Percentiles rank a stretch among this genome's conserved stretches.
Evolutionary conservation across 2,113 vertebrate species (phyloP).

Genomic region (Limnothrissa miodon): DNA sequence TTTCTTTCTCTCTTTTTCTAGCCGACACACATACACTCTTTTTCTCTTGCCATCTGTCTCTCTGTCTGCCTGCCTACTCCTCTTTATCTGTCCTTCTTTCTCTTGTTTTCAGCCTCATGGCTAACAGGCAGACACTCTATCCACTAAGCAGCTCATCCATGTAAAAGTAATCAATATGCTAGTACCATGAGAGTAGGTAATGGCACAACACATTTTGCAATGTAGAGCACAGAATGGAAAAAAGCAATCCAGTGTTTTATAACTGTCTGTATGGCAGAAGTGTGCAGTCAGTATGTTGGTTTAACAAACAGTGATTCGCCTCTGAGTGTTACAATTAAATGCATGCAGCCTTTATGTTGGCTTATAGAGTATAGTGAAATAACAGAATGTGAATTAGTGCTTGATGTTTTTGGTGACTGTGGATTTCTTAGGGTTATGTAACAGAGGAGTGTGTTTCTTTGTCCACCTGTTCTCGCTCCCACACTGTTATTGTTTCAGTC

Average conservation of each 20-base stretch:
- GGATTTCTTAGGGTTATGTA: neutral
- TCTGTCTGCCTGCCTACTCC: no score
- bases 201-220: neutral
- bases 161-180: neutral
- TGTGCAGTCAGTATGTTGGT: neutral
- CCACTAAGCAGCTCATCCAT: slow-evolving; percentile 8
- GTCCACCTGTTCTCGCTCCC: neutral
- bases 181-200: slow-evolving; percentile 8
- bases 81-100: neutral
- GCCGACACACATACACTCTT: neutral
- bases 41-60: neutral
- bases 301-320: neutral
- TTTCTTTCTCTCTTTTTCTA: neutral
- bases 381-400: neutral
- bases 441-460: neutral
- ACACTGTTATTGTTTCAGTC: neutral
- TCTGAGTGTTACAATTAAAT: neutral
- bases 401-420: neutral
- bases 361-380: neutral
- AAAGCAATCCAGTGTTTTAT: neutral
- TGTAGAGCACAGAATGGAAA: neutral
- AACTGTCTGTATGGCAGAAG: neutral
- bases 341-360: neutral
- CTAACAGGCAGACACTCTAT: neutral
- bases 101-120: neutral